Conservation (phyloP, 2,797 vertebrate genomes). For the Acipenser oxyrinchus region DNA sequence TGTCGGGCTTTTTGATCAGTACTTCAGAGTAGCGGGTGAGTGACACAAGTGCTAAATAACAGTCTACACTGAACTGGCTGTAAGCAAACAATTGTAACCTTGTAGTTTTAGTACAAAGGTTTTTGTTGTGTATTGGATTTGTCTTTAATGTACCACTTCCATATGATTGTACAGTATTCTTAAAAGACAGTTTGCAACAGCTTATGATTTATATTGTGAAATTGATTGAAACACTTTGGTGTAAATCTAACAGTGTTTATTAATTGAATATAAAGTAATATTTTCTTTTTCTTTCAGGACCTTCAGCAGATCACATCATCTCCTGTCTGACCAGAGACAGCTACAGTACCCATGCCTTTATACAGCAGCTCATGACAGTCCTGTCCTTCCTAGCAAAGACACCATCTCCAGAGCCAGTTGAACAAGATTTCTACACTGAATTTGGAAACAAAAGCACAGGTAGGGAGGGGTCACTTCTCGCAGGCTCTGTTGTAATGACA, state of each 20-base stretch:
- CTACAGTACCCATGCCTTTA: conserved; percentile 81
- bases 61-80: too few relatives aligned
- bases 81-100: too few relatives aligned
- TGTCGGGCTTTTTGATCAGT: conserved; percentile 92
- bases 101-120: too few relatives aligned
- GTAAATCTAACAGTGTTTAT: too few relatives aligned
- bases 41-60: conserved; percentile 9
- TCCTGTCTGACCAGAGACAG: conserved; percentile 88
- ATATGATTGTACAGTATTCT: too few relatives aligned
- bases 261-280: not conserved
- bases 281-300: conserved; percentile 50
- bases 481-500: too few relatives aligned
- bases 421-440: conserved; percentile 94
- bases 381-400: conserved; percentile 79
- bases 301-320: conserved; percentile 73
- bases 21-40: conserved; percentile 87
- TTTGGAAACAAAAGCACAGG: conserved; percentile 83
- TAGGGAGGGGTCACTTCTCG: conserved; percentile 30
- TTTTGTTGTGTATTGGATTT: too few relatives aligned
- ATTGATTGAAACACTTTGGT: too few relatives aligned
- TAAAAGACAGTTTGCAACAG: too few relatives aligned
- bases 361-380: conserved; percentile 87
- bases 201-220: too few relatives aligned
- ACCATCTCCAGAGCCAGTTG: conserved; percentile 81
- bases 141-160: too few relatives aligned